Conservation (phyloP, 2,113 vertebrate genomes). For the Isurus oxyrinchus region DNA sequence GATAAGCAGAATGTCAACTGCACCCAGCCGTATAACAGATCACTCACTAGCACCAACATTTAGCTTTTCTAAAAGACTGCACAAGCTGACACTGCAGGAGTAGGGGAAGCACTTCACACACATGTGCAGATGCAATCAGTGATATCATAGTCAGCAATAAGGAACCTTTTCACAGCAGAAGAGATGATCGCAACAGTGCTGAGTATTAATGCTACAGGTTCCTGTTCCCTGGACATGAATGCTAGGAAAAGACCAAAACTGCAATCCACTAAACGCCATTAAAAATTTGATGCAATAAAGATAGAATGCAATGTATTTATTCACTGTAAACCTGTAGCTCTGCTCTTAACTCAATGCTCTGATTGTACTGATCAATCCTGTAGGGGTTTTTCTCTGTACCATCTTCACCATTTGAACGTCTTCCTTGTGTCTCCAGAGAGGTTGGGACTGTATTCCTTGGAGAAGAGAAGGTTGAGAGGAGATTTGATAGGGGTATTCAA, state of each 20-base stretch:
- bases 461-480: no score
- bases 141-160: background rate
- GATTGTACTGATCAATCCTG: background rate
- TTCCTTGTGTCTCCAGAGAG: background rate
- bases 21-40: background rate
- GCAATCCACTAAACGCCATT: background rate
- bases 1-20: background rate
- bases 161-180: background rate
- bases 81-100: background rate
- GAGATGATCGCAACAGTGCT: background rate
- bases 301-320: background rate
- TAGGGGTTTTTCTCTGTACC: background rate
- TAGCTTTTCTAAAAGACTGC: background rate
- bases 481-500: no score
- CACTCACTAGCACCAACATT: background rate
- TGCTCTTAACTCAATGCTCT: background rate
- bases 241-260: background rate
- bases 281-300: background rate
- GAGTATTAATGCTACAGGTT: no score
- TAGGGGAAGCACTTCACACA: background rate
- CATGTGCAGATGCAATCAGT: background rate
- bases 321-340: background rate
- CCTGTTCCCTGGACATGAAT: background rate
- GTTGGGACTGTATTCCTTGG: no score
- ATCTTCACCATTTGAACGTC: background rate